Base-by-base conservation (phyloP, 2,113 vertebrate species). In the Perca flavescens region DNA sequence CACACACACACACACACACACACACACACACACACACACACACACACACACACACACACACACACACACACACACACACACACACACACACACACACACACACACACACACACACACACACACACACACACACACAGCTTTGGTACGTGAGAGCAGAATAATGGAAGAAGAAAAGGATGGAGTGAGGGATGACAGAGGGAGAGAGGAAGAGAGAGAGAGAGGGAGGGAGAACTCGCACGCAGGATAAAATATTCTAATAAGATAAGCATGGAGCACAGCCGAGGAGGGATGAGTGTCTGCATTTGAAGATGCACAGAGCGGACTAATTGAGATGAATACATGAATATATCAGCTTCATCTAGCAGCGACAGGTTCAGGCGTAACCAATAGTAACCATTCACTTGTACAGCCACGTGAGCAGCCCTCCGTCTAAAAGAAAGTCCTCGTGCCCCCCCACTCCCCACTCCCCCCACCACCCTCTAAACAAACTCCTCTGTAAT, bases 251-350 rank as follows among this genome's bases (percentile, higher is more conserved):
- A 93, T 91, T 94, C 84, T 92, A 92, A 94, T 92, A 88, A 94
- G 89, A 93, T 90, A 90, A 92, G 90, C 81, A 75, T 50, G 77
- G 86, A 88, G 87, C 84, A 67, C 22, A 57, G 86, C 82, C 67
- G 86, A 85, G 89, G 77, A 82, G 71, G 92, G 90, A 89, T 85
- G 89, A 92, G 92, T 86, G 90, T 87, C 90, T 90, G 91, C 81
- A 67, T 90, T 89, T 79, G 92, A 83, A 90, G 90, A 89, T 81
- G 87, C 86, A 80, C 82, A 36, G 74, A 74, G 90, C 83, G n/a
- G 85, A 90, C 93, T 94, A 93, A 94, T 94, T 93, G 91, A 94
- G 94, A 93, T 88, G 93, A 94, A 94, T 93, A 94, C 86, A 94
- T 94, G 93, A 94, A 94, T 94, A 94, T 92, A 93, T 93, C 90